Evolutionary conservation across 1,140 invertebrate genomes (phyloP).

Genomic region (Drosophila jambulina): DNA sequence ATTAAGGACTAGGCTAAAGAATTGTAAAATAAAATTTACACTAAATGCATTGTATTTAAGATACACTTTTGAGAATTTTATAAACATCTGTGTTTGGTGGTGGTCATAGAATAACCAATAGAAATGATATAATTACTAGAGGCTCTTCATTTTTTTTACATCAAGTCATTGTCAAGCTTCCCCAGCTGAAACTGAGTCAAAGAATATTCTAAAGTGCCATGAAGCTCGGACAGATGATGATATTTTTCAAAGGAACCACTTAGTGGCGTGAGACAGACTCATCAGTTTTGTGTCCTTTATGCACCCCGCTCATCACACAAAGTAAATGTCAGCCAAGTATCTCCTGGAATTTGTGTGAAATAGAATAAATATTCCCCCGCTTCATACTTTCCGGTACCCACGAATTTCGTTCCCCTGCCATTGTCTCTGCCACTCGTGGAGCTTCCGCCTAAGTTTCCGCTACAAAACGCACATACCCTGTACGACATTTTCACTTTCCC

Average conservation of each 20-base stretch:
- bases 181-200: not conserved
- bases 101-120: not conserved
- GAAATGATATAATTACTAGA: not conserved
- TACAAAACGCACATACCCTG: constrained; percentile 25
- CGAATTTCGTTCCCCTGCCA: not conserved
- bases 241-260: constrained; percentile 24
- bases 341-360: constrained; percentile 43
- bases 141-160: not conserved
- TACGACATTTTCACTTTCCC: constrained; percentile 18
- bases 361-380: constrained; percentile 36
- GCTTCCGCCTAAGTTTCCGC: constrained; percentile 61
- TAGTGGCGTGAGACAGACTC: constrained; percentile 23
- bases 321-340: constrained; percentile 47
- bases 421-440: constrained; percentile 41
- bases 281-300: constrained; percentile 15
- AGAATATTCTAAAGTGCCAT: constrained; percentile 6
- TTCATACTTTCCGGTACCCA: constrained; percentile 1
- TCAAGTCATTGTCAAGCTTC: not conserved
- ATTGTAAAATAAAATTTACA: too few species aligned
- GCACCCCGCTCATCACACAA: constrained; percentile 18
- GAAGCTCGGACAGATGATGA: constrained; percentile 7
- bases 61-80: not conserved
- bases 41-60: too few species aligned
- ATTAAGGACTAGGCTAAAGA: too few species aligned
- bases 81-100: not conserved